Conservation (phyloP, 2,888 invertebrate species). For the Scaptomyza polygonia region DNA sequence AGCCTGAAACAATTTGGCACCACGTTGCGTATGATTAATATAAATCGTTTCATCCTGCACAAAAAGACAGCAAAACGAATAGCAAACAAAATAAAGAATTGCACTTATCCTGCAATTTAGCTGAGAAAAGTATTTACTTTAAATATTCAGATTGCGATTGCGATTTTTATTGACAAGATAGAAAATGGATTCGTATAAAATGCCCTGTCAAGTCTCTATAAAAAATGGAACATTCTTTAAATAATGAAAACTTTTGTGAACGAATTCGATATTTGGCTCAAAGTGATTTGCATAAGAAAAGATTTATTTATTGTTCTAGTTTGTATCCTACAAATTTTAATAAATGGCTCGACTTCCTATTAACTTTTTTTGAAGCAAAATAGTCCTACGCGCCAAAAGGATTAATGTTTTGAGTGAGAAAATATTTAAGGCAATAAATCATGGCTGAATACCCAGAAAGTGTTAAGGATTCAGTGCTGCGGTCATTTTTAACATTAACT, state of each 20-base stretch:
- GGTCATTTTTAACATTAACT: neutral
- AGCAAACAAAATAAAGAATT: neutral
- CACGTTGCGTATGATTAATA: constrained; percentile 70
- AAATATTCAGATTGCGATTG: neutral
- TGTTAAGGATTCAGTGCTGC: neutral
- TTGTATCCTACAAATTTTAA: too few species aligned
- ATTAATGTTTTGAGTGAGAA: too few species aligned
- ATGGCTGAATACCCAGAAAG: too few species aligned
- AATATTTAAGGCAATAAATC: too few species aligned
- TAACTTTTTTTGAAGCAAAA: too few species aligned
- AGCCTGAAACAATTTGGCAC: constrained; percentile 60
- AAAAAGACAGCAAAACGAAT: neutral
- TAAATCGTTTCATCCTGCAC: constrained; percentile 50
- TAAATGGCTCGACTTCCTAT: too few species aligned
- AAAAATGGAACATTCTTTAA: neutral
- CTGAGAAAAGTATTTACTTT: neutral
- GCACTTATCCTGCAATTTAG: constrained; percentile 5
- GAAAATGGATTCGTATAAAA: neutral
- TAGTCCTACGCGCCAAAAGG: too few species aligned
- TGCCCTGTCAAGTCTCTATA: neutral
- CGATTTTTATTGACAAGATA: neutral
- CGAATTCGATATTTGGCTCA: too few species aligned
- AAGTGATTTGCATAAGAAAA: too few species aligned
- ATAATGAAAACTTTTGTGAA: too few species aligned
- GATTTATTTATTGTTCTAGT: too few species aligned